phyloP scores from a whole-genome alignment of 1,140 invertebrate genomes.

The Agrypnia vestita region DNA sequence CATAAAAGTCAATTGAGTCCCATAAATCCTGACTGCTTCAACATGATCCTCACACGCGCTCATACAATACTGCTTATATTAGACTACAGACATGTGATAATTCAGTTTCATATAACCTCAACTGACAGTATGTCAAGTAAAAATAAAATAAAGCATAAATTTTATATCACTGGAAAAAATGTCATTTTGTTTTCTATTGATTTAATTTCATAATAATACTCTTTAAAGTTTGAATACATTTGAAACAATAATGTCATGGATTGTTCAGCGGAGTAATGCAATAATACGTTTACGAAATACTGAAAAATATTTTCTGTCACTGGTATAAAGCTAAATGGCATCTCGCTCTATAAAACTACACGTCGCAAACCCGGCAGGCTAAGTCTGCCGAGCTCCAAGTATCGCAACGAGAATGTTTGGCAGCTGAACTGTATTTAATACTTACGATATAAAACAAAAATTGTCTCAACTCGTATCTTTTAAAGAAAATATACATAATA shows the following conservation, averaged over 20 bases:
- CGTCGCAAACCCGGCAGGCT: neutral
- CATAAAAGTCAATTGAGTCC: neutral
- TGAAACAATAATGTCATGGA: conserved; percentile 11
- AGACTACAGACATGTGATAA: conserved; percentile 15
- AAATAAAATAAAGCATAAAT: conserved; percentile 8
- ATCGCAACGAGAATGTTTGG: conserved; percentile 45
- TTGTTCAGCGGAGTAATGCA: neutral
- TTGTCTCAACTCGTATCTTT: conserved; percentile 20
- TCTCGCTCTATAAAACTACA: conserved; percentile 2
- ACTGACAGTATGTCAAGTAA: conserved; percentile 3
- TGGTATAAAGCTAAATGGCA: conserved; percentile 30
- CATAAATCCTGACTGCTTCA: neutral
- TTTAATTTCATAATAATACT: conserved; percentile 19
- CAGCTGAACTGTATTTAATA: conserved; percentile 42
- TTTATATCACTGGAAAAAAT: conserved; percentile 26
- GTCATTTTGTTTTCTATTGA: conserved; percentile 9
- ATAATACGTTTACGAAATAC: neutral
- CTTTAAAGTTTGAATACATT: conserved; percentile 1
- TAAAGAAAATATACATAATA: conserved; percentile 10
- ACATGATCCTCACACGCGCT: neutral
- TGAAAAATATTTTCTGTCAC: neutral
- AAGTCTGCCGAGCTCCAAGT: neutral
- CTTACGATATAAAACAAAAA: neutral
- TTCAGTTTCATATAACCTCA: conserved; percentile 7
- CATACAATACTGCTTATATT: conserved; percentile 26